phyloP scores from a whole-genome alignment of 1,140 invertebrate genomes.

The Ctenoplectra terminalis region DNA sequence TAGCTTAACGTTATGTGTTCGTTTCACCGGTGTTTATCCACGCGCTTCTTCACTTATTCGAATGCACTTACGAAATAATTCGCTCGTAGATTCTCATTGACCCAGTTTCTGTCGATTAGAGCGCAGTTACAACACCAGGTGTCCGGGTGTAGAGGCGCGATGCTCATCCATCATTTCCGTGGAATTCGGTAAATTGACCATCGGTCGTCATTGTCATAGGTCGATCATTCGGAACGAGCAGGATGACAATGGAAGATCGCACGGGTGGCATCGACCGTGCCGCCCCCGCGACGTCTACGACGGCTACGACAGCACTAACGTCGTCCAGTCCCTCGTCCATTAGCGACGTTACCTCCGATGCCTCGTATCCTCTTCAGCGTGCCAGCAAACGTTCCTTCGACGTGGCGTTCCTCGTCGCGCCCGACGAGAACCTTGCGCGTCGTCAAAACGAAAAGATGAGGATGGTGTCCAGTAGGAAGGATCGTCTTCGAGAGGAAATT shows the following conservation, averaged over 20 bases:
- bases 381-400: conserved; percentile 90
- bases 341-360: conserved; percentile 73
- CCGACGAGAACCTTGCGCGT: conserved; percentile 90
- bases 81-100: conserved; percentile 15
- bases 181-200: conserved; percentile 52
- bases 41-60: neutral
- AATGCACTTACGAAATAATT: neutral
- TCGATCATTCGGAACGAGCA: conserved; percentile 68
- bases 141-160: conserved; percentile 30
- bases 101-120: conserved; percentile 8
- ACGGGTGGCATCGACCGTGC: conserved; percentile 80
- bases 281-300: conserved; percentile 75
- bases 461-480: conserved; percentile 80
- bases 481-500: conserved; percentile 55
- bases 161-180: conserved; percentile 43
- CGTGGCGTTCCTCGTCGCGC: conserved; percentile 93
- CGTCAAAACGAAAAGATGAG: conserved; percentile 86
- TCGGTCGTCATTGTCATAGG: conserved; percentile 60
- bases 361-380: conserved; percentile 78
- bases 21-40: too few species aligned
- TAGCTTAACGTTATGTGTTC: too few species aligned
- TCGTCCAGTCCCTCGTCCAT: conserved; percentile 65
- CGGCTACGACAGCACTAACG: conserved; percentile 63
- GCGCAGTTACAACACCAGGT: conserved; percentile 41
- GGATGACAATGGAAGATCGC: conserved; percentile 83